Conservation (phyloP, 1,140 invertebrate species). For the Scylla paramamosain region DNA sequence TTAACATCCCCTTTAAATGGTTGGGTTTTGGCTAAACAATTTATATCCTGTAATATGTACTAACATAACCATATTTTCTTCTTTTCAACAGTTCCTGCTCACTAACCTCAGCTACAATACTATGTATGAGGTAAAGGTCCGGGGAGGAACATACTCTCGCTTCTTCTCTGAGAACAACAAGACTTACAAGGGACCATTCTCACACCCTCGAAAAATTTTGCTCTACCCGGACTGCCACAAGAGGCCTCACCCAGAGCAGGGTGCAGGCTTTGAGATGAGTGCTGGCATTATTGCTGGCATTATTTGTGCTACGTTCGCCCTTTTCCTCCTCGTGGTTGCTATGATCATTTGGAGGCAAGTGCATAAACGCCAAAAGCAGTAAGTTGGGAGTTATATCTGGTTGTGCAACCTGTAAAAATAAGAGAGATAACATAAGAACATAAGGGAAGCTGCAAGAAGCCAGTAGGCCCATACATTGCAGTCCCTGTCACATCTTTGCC, state of each 20-base stretch:
- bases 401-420: neutral
- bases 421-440: neutral
- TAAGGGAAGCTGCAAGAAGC: neutral
- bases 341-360: slow-evolving; percentile 90
- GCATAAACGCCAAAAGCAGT: slow-evolving; percentile 39
- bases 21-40: neutral
- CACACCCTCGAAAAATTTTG: slow-evolving; percentile 84
- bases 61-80: slow-evolving; percentile 11
- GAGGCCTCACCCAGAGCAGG: slow-evolving; percentile 79
- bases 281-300: slow-evolving; percentile 87
- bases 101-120: slow-evolving; percentile 88
- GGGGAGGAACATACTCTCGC: slow-evolving; percentile 86
- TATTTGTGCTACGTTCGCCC: slow-evolving; percentile 87
- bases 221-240: slow-evolving; percentile 84
- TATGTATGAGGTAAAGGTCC: slow-evolving; percentile 88
- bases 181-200: slow-evolving; percentile 86
- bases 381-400: neutral
- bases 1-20: neutral
- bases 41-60: neutral
- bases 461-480: too few relatives aligned
- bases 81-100: slow-evolving; percentile 85
- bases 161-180: slow-evolving; percentile 83
- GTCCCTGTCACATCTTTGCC: too few relatives aligned
- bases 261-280: slow-evolving; percentile 85
- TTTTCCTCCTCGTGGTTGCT: slow-evolving; percentile 86